Conservation (phyloP, 2,888 invertebrate species). For the Chymomyza caudatula region DNA sequence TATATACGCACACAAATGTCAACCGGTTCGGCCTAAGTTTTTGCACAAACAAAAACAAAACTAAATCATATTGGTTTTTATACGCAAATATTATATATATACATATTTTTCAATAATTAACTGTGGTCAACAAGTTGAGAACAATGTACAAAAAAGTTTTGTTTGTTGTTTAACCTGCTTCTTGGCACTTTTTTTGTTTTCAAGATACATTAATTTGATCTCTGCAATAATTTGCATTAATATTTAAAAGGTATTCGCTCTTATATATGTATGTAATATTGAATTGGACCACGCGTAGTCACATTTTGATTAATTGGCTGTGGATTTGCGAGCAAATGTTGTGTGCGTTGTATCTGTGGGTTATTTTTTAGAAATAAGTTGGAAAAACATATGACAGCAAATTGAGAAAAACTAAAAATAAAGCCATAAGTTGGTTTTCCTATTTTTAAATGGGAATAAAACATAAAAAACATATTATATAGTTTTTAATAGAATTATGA, state of each 20-base stretch:
- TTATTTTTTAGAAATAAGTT: neutral
- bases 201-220: conserved; percentile 27
- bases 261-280: conserved; percentile 38
- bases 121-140: too few relatives aligned
- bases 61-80: conserved; percentile 35
- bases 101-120: too few relatives aligned
- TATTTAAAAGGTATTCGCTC: neutral
- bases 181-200: neutral
- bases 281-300: conserved; percentile 45
- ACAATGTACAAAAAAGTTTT: too few relatives aligned
- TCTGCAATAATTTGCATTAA: conserved; percentile 5
- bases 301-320: conserved; percentile 49
- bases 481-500: neutral
- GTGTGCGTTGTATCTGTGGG: conserved; percentile 15
- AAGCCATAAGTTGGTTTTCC: neutral
- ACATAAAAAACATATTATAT: neutral
- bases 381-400: neutral
- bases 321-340: conserved; percentile 38
- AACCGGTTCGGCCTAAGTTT: neutral
- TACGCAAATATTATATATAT: conserved; percentile 37
- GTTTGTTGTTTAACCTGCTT: neutral
- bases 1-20: neutral
- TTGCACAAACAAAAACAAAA: neutral
- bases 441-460: neutral
- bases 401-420: neutral